phyloP scores from a whole-genome alignment of 2,113 vertebrate genomes.

The Turnix velox region DNA sequence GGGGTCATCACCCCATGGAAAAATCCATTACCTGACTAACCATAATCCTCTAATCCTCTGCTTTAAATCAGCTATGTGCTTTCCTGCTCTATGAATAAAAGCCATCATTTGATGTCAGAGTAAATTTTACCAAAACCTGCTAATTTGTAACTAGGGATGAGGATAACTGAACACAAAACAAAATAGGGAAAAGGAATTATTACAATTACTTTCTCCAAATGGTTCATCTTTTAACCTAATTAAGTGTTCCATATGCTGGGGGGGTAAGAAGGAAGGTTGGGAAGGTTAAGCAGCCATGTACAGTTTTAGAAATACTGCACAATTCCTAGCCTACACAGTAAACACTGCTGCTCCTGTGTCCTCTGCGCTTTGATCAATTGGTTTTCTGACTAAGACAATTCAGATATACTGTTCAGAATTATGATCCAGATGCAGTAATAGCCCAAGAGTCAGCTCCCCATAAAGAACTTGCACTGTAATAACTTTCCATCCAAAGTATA shows the following conservation, averaged over 20 bases:
- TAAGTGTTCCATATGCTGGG: background rate
- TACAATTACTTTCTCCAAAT: background rate
- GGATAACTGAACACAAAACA: background rate
- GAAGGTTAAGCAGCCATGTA: accelerated
- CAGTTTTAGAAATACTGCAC: background rate
- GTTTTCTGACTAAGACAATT: background rate
- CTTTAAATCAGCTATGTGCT: background rate
- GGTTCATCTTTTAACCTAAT: background rate
- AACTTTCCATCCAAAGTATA: background rate
- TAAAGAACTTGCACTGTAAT: background rate
- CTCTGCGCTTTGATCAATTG: background rate
- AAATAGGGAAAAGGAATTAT: background rate
- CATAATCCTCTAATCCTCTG: background rate
- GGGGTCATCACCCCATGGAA: background rate
- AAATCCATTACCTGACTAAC: background rate
- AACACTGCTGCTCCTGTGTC: background rate
- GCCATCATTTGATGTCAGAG: background rate
- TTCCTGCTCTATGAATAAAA: background rate
- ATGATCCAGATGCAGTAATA: background rate
- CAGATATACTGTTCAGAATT: background rate
- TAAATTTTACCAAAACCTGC: background rate
- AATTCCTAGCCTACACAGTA: background rate
- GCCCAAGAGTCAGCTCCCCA: background rate
- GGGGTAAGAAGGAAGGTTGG: accelerated
- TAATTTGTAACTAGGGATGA: background rate